Evolutionary conservation across 2,797 vertebrate species (phyloP).

Genomic region (Apodemus agrarius): DNA sequence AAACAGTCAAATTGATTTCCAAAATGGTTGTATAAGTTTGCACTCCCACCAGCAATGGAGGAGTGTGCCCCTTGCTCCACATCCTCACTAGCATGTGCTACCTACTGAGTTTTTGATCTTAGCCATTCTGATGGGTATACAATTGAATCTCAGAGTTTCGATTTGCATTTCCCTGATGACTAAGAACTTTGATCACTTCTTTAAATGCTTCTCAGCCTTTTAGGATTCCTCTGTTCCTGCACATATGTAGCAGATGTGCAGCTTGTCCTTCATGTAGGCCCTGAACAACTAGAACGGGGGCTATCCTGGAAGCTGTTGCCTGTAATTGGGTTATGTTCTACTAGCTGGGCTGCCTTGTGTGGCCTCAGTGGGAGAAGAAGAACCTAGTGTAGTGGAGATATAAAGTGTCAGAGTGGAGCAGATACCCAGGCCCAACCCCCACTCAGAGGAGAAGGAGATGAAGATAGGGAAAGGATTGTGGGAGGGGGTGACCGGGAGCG

Average conservation of each 20-base stretch:
- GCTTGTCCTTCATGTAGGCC: too few relatives aligned
- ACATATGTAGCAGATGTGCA: background rate
- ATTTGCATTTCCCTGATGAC: too few relatives aligned
- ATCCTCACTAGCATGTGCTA: too few relatives aligned
- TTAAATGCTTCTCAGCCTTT: background rate
- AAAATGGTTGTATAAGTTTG: too few relatives aligned
- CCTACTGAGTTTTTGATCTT: too few relatives aligned
- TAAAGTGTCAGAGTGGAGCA: background rate
- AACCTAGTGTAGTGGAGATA: background rate
- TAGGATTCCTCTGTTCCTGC: too few relatives aligned
- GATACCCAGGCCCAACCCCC: too few relatives aligned
- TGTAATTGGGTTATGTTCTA: background rate
- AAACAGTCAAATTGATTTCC: too few relatives aligned
- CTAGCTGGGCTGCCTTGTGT: background rate
- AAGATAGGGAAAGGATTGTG: background rate
- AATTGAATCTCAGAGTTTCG: too few relatives aligned
- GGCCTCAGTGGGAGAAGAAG: background rate
- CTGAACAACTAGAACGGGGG: background rate
- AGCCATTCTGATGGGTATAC: too few relatives aligned
- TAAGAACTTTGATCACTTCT: background rate
- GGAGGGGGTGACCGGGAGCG: background rate
- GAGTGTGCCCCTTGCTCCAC: too few relatives aligned
- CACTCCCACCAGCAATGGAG: too few relatives aligned
- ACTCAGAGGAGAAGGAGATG: background rate
- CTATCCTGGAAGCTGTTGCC: background rate